A percentile compares a stretch with the other conserved stretches of the same genome.
phyloP scores from a whole-genome alignment of 1,140 invertebrate genomes.

The Chymomyza costata region DNA sequence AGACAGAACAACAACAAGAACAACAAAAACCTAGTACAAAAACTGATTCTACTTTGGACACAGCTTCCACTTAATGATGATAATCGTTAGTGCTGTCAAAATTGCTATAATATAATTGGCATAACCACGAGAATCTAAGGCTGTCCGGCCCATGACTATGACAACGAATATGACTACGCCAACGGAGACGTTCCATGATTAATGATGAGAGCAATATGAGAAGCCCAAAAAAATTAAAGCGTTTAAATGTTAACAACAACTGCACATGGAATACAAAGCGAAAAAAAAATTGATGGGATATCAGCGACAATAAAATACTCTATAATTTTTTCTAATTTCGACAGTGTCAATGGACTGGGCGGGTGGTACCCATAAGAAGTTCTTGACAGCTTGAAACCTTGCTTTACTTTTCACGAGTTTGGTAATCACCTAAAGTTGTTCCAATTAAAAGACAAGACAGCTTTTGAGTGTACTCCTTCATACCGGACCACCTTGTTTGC shows the following conservation, averaged over 20 bases:
- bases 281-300: background rate
- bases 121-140: constrained; percentile 29
- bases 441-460: too few species aligned
- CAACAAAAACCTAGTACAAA: too few species aligned
- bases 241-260: constrained; percentile 12
- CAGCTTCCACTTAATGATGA: constrained; percentile 49
- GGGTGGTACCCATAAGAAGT: constrained; percentile 9
- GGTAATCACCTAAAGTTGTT: too few species aligned
- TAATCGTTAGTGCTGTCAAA: constrained; percentile 64
- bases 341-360: constrained; percentile 46
- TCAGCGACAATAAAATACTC: background rate
- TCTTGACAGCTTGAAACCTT: too few species aligned
- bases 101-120: constrained; percentile 62
- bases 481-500: too few species aligned
- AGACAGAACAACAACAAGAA: too few species aligned
- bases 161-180: background rate
- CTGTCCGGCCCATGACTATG: background rate
- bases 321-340: too few species aligned
- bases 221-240: constrained; percentile 29
- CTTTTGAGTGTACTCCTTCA: too few species aligned
- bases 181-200: constrained; percentile 47
- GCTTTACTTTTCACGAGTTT: too few species aligned
- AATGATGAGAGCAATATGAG: constrained; percentile 67
- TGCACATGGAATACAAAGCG: constrained; percentile 1
- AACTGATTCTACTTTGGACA: too few species aligned